phyloP scores from a whole-genome alignment of 2,797 vertebrate genomes.

The Manis crassicaudata region DNA sequence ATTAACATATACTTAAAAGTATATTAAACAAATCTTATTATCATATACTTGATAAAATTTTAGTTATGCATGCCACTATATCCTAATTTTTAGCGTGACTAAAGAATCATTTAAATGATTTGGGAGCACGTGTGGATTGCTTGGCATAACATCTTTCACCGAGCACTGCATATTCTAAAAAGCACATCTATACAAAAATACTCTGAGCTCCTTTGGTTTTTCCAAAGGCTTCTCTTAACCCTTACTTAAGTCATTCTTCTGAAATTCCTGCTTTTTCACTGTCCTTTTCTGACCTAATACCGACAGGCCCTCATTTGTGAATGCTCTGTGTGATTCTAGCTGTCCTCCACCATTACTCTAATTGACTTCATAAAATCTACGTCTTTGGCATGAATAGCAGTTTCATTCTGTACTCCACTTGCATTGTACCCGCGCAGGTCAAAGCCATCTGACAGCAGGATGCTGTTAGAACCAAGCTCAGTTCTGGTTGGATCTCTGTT shows the following conservation, averaged over 20 bases:
- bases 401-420: not conserved
- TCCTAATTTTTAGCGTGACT: not conserved
- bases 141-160: not conserved
- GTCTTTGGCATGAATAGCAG: not conserved
- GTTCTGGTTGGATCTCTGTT: not conserved
- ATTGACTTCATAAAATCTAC: not conserved
- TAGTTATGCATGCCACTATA: not conserved
- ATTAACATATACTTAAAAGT: not conserved
- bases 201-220: not conserved
- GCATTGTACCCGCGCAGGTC: not conserved
- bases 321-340: not conserved
- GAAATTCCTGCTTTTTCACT: not conserved
- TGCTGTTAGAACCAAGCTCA: not conserved
- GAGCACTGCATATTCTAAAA: not conserved
- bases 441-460: not conserved
- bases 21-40: not conserved
- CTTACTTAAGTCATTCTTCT: conserved; percentile 3
- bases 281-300: not conserved
- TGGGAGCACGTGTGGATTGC: not conserved
- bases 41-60: not conserved
- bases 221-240: not conserved
- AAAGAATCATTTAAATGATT: not conserved
- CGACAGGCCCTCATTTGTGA: not conserved
- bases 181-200: not conserved
- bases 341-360: not conserved